A percentile compares a stretch with the other conserved stretches of the same genome.
Conservation (phyloP, 2,888 invertebrate genomes). For the Drosophila paranaensis region DNA sequence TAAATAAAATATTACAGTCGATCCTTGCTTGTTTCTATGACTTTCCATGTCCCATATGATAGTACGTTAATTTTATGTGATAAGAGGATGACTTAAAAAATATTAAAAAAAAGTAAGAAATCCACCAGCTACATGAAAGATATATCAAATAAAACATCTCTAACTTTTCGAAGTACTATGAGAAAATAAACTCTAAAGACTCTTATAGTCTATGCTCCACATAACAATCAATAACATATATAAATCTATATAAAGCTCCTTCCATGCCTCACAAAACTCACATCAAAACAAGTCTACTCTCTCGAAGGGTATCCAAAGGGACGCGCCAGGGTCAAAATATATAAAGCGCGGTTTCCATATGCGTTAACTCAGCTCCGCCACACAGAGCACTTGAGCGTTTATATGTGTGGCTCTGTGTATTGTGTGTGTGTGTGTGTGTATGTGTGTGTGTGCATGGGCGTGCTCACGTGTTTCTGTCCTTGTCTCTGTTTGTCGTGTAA, state of each 20-base stretch:
- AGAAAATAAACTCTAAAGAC: no score
- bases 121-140: no score
- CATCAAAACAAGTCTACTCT: neutral
- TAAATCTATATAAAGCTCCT: neutral
- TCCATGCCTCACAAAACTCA: neutral
- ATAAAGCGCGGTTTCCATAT: constrained; percentile 61
- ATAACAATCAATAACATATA: neutral
- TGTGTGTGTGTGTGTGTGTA: constrained; percentile 27
- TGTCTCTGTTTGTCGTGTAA: constrained; percentile 41
- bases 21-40: no score
- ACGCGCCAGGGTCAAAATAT: constrained; percentile 24
- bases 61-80: no score
- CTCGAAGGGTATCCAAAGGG: neutral
- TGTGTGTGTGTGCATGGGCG: constrained; percentile 29
- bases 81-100: no score
- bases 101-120: no score
- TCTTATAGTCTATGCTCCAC: no score
- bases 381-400: neutral
- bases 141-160: no score
- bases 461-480: constrained; percentile 23
- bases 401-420: constrained; percentile 20
- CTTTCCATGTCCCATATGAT: no score
- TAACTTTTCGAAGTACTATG: no score
- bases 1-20: no score
- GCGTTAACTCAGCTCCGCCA: constrained; percentile 68